These are phyloP conservation scores for Micromesistius poutassou DNA, from an alignment of 2,797 vertebrate species.

Conservation along the genomic window DNA sequence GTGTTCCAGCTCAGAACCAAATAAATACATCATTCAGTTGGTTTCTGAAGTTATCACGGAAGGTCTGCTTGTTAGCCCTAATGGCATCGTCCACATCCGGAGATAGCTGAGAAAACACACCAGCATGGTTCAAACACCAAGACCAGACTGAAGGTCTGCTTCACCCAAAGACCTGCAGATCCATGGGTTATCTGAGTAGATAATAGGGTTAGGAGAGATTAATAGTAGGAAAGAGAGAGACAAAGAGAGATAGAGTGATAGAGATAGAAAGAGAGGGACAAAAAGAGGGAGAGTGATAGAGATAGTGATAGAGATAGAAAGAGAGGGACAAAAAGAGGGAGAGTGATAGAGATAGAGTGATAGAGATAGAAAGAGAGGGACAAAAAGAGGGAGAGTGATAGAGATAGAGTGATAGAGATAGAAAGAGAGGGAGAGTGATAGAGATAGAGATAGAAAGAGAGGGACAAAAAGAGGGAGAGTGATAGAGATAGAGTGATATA, in stretches of 20 bases:
- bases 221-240: not conserved
- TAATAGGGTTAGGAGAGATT: not conserved
- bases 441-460: not conserved
- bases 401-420: not conserved
- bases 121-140: not conserved
- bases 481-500: not conserved
- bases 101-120: not conserved
- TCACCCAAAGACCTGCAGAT: not conserved
- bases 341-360: no score
- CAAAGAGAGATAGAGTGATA: no score
- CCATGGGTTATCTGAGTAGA: not conserved
- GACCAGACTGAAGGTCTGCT: not conserved
- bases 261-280: no score
- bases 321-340: no score
- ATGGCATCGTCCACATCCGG: not conserved
- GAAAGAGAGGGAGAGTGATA: not conserved
- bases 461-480: no score
- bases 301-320: no score
- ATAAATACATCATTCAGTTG: not conserved
- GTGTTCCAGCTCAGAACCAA: slow-evolving; percentile 8
- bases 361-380: not conserved
- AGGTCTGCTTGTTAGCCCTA: not conserved
- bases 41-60: not conserved
- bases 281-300: no score
- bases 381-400: no score